A percentile compares a stretch with the other conserved stretches of the same genome.
These are phyloP conservation scores for Scylla paramamosain DNA, from an alignment of 1,140 invertebrate genomes.

Conservation along the genomic window DNA sequence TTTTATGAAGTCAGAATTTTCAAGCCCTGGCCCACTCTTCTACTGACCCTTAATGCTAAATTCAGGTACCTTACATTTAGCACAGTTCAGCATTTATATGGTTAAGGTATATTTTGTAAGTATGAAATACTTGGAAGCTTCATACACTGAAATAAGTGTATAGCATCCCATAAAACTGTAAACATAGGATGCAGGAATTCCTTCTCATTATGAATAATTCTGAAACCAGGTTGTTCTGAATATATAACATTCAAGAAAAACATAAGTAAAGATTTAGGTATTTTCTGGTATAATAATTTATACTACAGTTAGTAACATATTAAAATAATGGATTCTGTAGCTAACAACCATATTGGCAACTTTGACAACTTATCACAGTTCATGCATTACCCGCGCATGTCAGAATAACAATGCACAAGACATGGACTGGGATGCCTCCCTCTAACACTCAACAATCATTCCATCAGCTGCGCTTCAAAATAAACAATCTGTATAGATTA, in stretches of 20 bases:
- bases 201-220: conserved; percentile 12
- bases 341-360: conserved; percentile 66
- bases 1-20: conserved; percentile 24
- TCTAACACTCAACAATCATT: conserved; percentile 41
- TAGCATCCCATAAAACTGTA: not conserved
- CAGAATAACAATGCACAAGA: conserved; percentile 58
- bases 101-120: conserved; percentile 47
- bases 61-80: conserved; percentile 74
- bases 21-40: conserved; percentile 63
- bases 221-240: conserved; percentile 23
- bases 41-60: conserved; percentile 71
- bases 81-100: conserved; percentile 60
- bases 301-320: conserved; percentile 63
- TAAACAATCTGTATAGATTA: conserved; percentile 47
- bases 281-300: conserved; percentile 39
- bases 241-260: conserved; percentile 29
- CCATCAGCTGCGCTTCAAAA: conserved; percentile 65
- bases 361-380: conserved; percentile 71
- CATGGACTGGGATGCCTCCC: conserved; percentile 58
- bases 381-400: conserved; percentile 68
- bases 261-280: conserved; percentile 46
- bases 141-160: conserved; percentile 38
- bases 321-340: conserved; percentile 63
- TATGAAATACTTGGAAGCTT: conserved; percentile 50
- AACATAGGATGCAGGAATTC: not conserved